These are phyloP conservation scores for Iphiclides podalirius DNA, from an alignment of 2,888 invertebrate species.

Conservation along the genomic window DNA sequence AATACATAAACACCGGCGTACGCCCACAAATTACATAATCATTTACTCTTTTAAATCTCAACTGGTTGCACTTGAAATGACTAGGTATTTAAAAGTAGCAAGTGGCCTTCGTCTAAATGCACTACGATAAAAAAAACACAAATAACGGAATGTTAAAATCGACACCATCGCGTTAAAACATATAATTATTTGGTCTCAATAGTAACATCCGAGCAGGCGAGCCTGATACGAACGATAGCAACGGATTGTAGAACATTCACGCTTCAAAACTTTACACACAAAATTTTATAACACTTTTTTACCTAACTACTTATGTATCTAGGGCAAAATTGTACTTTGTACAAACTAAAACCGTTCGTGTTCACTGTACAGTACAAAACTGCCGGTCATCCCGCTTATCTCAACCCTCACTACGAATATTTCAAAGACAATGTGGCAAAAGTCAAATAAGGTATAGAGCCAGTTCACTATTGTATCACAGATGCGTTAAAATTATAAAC, in stretches of 20 bases:
- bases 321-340: conserved; percentile 79
- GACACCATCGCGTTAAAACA: conserved; percentile 76
- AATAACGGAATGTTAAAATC: conserved; percentile 78
- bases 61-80: conserved; percentile 78
- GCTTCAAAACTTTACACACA: conserved; percentile 60
- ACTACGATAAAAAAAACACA: conserved; percentile 53
- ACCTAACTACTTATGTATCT: conserved; percentile 79
- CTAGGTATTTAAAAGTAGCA: conserved; percentile 76
- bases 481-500: conserved; percentile 63
- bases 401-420: conserved; percentile 42
- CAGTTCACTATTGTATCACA: conserved; percentile 75
- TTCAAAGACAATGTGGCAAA: conserved; percentile 66
- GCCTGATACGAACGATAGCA: conserved; percentile 60
- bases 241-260: conserved; percentile 65
- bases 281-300: conserved; percentile 67
- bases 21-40: conserved; percentile 47
- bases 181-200: conserved; percentile 80
- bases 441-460: conserved; percentile 50
- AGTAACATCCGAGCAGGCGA: conserved; percentile 69
- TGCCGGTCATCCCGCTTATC: conserved; percentile 49
- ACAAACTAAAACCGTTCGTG: conserved; percentile 71
- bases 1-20: conserved; percentile 58
- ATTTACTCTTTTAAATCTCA: conserved; percentile 71
- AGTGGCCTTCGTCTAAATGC: conserved; percentile 73
- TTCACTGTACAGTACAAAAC: conserved; percentile 62